A percentile compares a stretch with the other conserved stretches of the same genome.
These are phyloP conservation scores for Drosophila ambigua DNA, from an alignment of 1,140 invertebrate species.

Conservation along the genomic window DNA sequence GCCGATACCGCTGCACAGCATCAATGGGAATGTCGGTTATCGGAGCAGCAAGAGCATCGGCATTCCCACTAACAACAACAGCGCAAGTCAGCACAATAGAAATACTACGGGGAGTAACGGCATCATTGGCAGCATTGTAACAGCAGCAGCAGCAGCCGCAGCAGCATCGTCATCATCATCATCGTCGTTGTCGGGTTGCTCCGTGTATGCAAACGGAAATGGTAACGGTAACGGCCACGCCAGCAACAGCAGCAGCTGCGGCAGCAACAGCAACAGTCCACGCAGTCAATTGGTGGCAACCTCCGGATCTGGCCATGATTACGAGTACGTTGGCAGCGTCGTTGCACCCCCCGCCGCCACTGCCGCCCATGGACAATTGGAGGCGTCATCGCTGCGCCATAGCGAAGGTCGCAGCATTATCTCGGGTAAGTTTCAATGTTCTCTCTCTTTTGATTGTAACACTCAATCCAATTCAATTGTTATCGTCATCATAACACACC, in stretches of 20 bases:
- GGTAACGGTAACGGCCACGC: constrained; percentile 19
- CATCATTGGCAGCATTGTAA: constrained; percentile 33
- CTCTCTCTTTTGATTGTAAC: too few species aligned
- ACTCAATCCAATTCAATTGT: too few species aligned
- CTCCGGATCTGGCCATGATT: constrained; percentile 14
- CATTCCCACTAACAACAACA: constrained; percentile 58
- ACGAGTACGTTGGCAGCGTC: constrained; percentile 17
- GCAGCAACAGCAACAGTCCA: constrained; percentile 34
- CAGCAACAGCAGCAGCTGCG: constrained; percentile 11
- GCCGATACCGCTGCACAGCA: constrained; percentile 35
- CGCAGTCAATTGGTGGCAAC: constrained; percentile 27
- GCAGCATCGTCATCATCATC: constrained; percentile 43
- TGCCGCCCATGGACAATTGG: constrained; percentile 36
- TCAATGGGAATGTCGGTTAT: constrained; percentile 26
- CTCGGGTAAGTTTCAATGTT: constrained; percentile 53
- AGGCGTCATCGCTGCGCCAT: constrained; percentile 19
- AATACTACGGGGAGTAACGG: constrained; percentile 52
- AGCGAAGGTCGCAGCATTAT: constrained; percentile 63
- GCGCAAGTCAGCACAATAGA: constrained; percentile 65
- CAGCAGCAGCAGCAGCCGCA: constrained; percentile 35
- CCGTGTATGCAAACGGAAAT: constrained; percentile 29
- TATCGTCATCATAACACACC: neutral
- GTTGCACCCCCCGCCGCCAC: neutral
- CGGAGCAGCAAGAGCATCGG: constrained; percentile 24
- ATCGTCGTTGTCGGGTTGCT: constrained; percentile 21